A percentile compares a stretch with the other conserved stretches of the same genome.
Conservation (phyloP, 2,113 vertebrate species). For the Herpetotheres cachinnans region DNA sequence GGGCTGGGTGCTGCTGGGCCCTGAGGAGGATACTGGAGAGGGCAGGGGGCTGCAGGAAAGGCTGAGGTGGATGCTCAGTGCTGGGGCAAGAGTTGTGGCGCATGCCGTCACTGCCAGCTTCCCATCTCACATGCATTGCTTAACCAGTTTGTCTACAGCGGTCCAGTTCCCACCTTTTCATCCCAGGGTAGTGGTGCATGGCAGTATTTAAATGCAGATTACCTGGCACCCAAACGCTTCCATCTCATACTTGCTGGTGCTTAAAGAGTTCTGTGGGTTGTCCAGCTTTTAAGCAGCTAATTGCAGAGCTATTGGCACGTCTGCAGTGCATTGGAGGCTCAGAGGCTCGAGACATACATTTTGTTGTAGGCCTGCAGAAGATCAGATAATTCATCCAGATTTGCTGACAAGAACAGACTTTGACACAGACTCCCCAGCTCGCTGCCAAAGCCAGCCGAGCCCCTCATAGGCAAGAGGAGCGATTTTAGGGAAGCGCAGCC, state of each 20-base stretch:
- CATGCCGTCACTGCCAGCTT: not conserved
- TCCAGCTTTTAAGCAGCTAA: not conserved
- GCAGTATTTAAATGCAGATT: not conserved
- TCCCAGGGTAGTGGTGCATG: not conserved
- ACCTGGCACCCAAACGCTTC: not conserved
- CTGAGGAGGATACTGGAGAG: not conserved
- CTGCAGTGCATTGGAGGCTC: not conserved
- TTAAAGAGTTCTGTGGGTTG: not conserved
- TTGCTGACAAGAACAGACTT: not conserved
- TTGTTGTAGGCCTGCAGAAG: not conserved
- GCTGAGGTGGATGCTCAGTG: not conserved
- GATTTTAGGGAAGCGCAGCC: not conserved
- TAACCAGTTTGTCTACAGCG: not conserved
- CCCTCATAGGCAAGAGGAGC: not conserved
- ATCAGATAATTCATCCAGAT: not conserved
- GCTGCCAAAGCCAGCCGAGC: not conserved
- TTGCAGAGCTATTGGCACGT: not conserved
- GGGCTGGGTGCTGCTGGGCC: not conserved
- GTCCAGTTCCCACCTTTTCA: not conserved
- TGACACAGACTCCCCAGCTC: not conserved
- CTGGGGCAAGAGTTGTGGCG: not conserved
- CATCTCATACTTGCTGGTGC: not conserved
- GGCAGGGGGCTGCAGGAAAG: not conserved
- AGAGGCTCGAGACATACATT: not conserved
- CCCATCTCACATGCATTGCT: not conserved